Evolutionary conservation across 1,140 invertebrate genomes (phyloP).

Genomic region (Drosophila rufa): DNA sequence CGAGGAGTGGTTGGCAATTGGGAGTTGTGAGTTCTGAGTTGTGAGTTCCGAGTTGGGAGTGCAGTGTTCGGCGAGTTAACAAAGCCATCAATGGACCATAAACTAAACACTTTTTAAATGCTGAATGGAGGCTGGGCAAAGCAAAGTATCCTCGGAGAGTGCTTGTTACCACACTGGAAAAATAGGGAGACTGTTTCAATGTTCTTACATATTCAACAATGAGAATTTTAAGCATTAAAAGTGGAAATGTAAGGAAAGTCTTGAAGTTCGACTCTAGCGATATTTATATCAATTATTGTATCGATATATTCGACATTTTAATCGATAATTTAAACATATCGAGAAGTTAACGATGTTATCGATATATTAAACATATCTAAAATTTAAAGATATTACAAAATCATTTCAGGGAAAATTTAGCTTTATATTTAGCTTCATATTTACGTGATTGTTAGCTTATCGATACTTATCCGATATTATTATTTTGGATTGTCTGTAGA

Average conservation of each 20-base stretch:
- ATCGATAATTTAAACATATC: not conserved
- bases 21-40: constrained; percentile 5
- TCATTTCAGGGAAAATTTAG: too few relatives aligned
- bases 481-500: too few relatives aligned
- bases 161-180: constrained; percentile 26
- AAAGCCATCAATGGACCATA: constrained; percentile 85
- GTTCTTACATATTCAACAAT: not conserved
- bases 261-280: too few relatives aligned
- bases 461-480: not conserved
- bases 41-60: constrained; percentile 40
- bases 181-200: not conserved
- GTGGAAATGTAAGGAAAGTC: not conserved
- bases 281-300: not conserved
- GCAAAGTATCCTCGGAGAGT: constrained; percentile 12
- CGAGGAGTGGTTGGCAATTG: constrained; percentile 33
- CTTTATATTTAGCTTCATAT: not conserved
- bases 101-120: constrained; percentile 85
- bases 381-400: too few relatives aligned
- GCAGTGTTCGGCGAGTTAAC: constrained; percentile 72
- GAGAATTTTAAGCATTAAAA: not conserved
- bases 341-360: not conserved
- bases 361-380: too few relatives aligned
- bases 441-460: not conserved
- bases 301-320: not conserved
- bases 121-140: constrained; percentile 35